These are phyloP conservation scores for Riptortus pedestris DNA, from an alignment of 1,140 invertebrate genomes.

Conservation along the genomic window DNA sequence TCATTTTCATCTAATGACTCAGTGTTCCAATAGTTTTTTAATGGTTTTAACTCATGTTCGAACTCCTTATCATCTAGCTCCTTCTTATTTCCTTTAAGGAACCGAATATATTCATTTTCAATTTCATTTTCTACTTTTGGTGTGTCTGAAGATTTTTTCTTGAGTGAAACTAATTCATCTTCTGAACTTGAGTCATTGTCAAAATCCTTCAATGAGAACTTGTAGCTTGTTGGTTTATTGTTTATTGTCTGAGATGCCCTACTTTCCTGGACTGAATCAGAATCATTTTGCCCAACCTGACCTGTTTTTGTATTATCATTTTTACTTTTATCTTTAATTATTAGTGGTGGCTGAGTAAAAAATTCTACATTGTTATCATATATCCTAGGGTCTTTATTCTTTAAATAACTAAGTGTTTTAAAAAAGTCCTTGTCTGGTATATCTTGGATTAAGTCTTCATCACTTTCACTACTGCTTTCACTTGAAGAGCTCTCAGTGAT, in stretches of 20 bases:
- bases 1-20: slow-evolving; percentile 71
- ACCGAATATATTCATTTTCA: slow-evolving; percentile 64
- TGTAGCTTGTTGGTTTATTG: neutral
- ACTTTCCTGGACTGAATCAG: neutral
- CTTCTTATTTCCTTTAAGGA: slow-evolving; percentile 65
- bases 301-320: slow-evolving; percentile 35
- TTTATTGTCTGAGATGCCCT: neutral
- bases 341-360: slow-evolving; percentile 42
- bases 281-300: too few species aligned
- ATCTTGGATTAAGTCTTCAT: neutral
- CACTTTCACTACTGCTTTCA: slow-evolving; percentile 6
- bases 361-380: slow-evolving; percentile 68
- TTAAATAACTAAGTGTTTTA: slow-evolving; percentile 70
- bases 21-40: slow-evolving; percentile 77
- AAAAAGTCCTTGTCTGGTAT: slow-evolving; percentile 67
- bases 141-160: slow-evolving; percentile 45
- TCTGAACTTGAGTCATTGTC: slow-evolving; percentile 34
- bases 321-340: neutral
- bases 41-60: slow-evolving; percentile 52
- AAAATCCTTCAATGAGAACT: slow-evolving; percentile 4
- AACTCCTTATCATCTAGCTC: slow-evolving; percentile 52
- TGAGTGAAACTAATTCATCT: slow-evolving; percentile 46
- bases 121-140: slow-evolving; percentile 50
- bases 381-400: slow-evolving; percentile 78
- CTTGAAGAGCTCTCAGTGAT: neutral